Conservation (phyloP, 2,888 invertebrate genomes). For the Parasteatoda lunata region DNA sequence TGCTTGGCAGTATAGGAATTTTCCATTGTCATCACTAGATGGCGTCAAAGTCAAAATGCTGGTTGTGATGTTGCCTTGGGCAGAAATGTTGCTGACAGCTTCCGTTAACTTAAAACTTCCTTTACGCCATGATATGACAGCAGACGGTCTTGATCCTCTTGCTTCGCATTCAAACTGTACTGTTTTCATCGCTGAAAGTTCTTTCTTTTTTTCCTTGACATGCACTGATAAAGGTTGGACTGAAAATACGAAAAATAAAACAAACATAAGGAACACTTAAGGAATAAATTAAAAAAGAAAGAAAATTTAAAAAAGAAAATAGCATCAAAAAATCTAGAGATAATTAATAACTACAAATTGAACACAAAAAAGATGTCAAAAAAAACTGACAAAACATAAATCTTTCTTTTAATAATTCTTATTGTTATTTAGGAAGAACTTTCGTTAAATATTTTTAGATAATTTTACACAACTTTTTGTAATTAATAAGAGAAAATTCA, state of each 20-base stretch:
- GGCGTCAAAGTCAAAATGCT: conserved; percentile 70
- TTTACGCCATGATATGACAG: conserved; percentile 65
- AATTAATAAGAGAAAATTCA: too few relatives aligned
- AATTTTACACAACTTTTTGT: too few relatives aligned
- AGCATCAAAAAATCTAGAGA: too few relatives aligned
- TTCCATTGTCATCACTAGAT: conserved; percentile 71
- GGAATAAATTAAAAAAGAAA: too few relatives aligned
- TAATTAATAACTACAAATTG: too few relatives aligned
- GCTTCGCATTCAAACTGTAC: conserved; percentile 64
- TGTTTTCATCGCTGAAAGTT: conserved; percentile 58
- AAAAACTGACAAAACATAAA: too few relatives aligned
- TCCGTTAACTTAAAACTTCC: conserved; percentile 54
- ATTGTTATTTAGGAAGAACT: too few relatives aligned
- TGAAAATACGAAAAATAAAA: conserved; percentile 14
- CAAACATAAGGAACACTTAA: too few relatives aligned
- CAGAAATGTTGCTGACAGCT: conserved; percentile 29
- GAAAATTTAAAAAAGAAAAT: too few relatives aligned
- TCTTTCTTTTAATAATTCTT: too few relatives aligned
- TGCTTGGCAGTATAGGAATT: conserved; percentile 71
- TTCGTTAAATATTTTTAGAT: too few relatives aligned
- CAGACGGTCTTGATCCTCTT: conserved; percentile 60
- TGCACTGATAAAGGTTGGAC: conserved; percentile 62
- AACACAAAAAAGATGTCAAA: too few relatives aligned
- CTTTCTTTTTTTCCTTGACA: conserved; percentile 48
- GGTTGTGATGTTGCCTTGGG: conserved; percentile 70